Evolutionary conservation across 2,797 vertebrate species (phyloP), one percentile per base, ranked within the genome.

Genomic region (Neoniphon sammara): DNA sequence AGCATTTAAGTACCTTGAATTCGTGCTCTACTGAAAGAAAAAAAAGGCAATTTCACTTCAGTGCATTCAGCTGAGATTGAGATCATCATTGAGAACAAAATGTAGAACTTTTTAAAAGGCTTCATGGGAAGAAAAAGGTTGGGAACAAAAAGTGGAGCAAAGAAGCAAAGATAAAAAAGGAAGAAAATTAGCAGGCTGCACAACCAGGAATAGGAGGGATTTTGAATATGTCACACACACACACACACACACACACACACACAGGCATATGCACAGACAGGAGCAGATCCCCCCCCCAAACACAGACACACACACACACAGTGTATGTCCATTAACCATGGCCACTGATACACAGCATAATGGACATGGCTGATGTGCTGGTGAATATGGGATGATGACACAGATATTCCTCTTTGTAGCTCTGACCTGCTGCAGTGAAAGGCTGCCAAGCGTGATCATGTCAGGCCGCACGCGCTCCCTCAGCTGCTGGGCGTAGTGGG

Each of bases 371-470:
- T 88, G 89, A 91, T 85, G 87, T 87, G 86, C 87, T 86, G 90
- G 86, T 93, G 90, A 91, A 90, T 92, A 87, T 90, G 88, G 91
- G 91, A 85, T 83, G 73, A 92, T 93, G 88, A 94, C 92, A 93
- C 92, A 93, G 92, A 90, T 92, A 88, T 92, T 90, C 81, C 87
- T 89, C 90, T 94, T 94, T 94, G 92, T 94, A 90, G 91, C 78
- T 85, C 95, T 97, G 93, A 98, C 96, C 97, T 98, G 96, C 93
- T 96, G 93, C 90, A 93, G 87, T 87, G 95, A 94, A 95, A 95
- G 90, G 89, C 93, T 96, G 94, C 93, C 94, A 92, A 96, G 93
- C 89, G 95, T 93, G 92, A 97, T 94, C 93, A 95, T 93, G 87
- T 96, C 95, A 95, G 93, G 91, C 87, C 90, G 93, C 93, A 95